These are phyloP conservation scores for Amazona vittata DNA, from an alignment of 2,113 vertebrate genomes.

Conservation along the genomic window DNA sequence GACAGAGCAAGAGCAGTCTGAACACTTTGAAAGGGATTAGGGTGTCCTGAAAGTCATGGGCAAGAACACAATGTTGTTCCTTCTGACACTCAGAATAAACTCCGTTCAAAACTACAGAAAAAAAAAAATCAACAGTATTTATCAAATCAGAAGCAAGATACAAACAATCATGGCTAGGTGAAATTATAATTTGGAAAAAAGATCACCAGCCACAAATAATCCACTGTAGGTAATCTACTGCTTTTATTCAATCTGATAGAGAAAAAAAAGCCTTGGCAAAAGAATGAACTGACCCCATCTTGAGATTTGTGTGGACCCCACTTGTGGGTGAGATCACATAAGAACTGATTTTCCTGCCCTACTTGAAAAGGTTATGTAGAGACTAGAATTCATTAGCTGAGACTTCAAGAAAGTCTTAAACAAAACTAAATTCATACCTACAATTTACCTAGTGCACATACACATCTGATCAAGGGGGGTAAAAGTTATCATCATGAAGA, in stretches of 20 bases:
- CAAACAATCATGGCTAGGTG: background rate
- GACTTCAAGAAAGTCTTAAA: background rate
- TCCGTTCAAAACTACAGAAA: background rate
- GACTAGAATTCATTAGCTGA: slow-evolving; percentile 21
- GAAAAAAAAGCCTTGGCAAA: slow-evolving; percentile 33
- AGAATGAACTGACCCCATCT: slow-evolving; percentile 7
- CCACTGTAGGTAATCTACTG: background rate
- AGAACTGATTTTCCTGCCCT: slow-evolving; percentile 42
- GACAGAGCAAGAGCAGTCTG: background rate
- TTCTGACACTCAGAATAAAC: background rate
- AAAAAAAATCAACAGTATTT: background rate
- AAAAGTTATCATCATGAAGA: background rate
- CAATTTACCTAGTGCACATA: background rate
- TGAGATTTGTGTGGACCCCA: slow-evolving; percentile 7
- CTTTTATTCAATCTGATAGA: slow-evolving; percentile 35
- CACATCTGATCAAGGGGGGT: background rate
- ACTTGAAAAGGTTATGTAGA: slow-evolving; percentile 18
- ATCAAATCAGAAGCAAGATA: background rate
- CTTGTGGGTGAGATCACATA: slow-evolving; percentile 18
- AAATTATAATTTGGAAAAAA: background rate
- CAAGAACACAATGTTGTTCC: background rate
- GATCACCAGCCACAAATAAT: background rate
- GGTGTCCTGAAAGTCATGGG: background rate
- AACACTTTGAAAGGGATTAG: background rate
- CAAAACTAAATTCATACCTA: slow-evolving; percentile 28